These are phyloP conservation scores for Bombycilla garrulus DNA, from an alignment of 2,113 vertebrate genomes.

Conservation along the genomic window DNA sequence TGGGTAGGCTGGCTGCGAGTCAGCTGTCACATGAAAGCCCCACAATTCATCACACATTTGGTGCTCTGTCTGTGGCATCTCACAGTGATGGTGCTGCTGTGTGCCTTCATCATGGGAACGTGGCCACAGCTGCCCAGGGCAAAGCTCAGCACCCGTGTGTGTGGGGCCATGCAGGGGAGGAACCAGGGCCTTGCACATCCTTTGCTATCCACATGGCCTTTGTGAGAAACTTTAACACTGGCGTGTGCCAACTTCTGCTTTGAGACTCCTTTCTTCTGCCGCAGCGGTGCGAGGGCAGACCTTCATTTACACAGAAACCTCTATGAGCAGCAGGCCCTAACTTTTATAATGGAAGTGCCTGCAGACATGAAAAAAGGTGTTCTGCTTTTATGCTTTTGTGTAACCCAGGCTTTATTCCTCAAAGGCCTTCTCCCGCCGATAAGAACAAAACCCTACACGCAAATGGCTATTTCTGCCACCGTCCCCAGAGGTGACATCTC, in stretches of 20 bases:
- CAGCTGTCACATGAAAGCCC: not conserved
- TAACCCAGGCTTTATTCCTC: constrained; percentile 24
- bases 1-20: not conserved
- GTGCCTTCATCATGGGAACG: not conserved
- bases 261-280: not conserved
- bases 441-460: not conserved
- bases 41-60: not conserved
- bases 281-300: not conserved
- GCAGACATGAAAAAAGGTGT: not conserved
- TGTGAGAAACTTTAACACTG: not conserved
- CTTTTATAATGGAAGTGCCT: not conserved
- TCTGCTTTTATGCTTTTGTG: constrained; percentile 31
- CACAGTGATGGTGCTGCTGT: fast-evolving
- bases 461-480: constrained; percentile 18
- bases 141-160: fast-evolving
- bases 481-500: not conserved
- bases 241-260: not conserved
- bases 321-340: not conserved
- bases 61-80: not conserved
- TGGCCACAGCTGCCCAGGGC: not conserved
- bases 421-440: not conserved
- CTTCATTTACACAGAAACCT: not conserved
- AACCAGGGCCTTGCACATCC: fast-evolving
- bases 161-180: fast-evolving
- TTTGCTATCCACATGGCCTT: not conserved